Evolutionary conservation across 2,888 invertebrate genomes (phyloP).

Genomic region (Pandemis corylana): DNA sequence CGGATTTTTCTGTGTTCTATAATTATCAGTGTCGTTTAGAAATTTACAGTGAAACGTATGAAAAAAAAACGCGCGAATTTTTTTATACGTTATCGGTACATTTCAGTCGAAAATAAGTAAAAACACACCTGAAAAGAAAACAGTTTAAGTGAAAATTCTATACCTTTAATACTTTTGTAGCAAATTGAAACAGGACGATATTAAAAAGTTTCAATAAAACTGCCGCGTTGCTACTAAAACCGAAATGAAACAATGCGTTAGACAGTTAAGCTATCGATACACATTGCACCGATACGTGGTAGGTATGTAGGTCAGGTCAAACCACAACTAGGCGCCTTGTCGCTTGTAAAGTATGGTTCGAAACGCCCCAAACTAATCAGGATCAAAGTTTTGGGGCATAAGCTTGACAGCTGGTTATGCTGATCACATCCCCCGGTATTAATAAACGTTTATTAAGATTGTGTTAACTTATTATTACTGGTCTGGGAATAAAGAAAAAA

Average conservation of each 20-base stretch:
- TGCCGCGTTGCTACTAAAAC: slow-evolving; percentile 9
- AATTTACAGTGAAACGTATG: too few species aligned
- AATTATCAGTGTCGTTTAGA: too few species aligned
- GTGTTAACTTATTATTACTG: too few species aligned
- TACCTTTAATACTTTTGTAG: neutral
- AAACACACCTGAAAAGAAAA: neutral
- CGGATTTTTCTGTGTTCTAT: too few species aligned
- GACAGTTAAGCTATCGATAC: slow-evolving; percentile 31
- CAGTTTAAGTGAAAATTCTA: neutral
- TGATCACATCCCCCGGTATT: slow-evolving; percentile 18
- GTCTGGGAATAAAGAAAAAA: too few species aligned
- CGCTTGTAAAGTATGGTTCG: slow-evolving; percentile 13
- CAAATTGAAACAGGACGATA: slow-evolving; percentile 8
- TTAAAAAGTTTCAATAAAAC: slow-evolving; percentile 7
- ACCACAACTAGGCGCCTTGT: slow-evolving; percentile 16
- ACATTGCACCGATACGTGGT: slow-evolving; percentile 24
- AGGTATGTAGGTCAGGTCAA: slow-evolving; percentile 38
- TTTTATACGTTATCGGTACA: too few species aligned
- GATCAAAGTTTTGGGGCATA: slow-evolving; percentile 8
- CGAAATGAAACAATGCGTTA: slow-evolving; percentile 37
- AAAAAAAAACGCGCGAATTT: too few species aligned
- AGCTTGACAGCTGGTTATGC: slow-evolving; percentile 10
- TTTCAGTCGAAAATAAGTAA: too few species aligned
- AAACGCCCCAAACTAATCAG: slow-evolving; percentile 27
- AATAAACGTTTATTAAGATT: neutral